These are phyloP conservation scores for Falco berigora DNA, from an alignment of 2,797 vertebrate species.

Conservation along the genomic window DNA sequence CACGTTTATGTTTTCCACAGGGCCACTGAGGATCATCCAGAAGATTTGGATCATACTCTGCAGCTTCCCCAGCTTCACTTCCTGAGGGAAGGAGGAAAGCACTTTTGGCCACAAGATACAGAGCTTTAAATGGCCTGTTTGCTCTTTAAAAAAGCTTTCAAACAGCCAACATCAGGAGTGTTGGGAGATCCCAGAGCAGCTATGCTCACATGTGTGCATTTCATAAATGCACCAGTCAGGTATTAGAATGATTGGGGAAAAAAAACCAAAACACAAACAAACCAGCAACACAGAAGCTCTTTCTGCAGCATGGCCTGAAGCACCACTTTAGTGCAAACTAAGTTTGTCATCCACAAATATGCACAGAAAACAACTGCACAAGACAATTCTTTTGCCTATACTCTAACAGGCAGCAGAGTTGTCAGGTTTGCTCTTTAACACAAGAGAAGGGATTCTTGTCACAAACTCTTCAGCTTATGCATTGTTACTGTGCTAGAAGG, in stretches of 20 bases:
- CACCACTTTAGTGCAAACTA: neutral
- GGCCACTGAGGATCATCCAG: conserved; percentile 97
- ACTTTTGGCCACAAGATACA: neutral
- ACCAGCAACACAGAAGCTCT: neutral
- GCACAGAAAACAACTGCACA: neutral
- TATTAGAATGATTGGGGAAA: neutral
- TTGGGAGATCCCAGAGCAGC: neutral
- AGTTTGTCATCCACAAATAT: neutral
- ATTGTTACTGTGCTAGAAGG: neutral
- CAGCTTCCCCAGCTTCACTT: conserved; percentile 75
- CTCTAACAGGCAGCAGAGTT: neutral
- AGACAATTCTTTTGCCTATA: neutral
- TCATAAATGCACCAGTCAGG: neutral
- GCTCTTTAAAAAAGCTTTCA: neutral
- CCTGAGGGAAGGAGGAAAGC: conserved; percentile 63
- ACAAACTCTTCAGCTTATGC: neutral
- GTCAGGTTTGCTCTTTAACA: neutral
- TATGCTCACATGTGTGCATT: neutral
- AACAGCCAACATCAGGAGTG: neutral
- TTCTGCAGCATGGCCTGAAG: neutral
- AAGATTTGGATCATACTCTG: conserved; percentile 91
- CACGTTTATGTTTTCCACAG: conserved; percentile 95
- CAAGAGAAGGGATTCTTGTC: neutral
- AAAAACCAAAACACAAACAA: neutral
- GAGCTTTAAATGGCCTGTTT: neutral